phyloP scores from a whole-genome alignment of 2,888 invertebrate genomes.

The Torymus tubicola region DNA sequence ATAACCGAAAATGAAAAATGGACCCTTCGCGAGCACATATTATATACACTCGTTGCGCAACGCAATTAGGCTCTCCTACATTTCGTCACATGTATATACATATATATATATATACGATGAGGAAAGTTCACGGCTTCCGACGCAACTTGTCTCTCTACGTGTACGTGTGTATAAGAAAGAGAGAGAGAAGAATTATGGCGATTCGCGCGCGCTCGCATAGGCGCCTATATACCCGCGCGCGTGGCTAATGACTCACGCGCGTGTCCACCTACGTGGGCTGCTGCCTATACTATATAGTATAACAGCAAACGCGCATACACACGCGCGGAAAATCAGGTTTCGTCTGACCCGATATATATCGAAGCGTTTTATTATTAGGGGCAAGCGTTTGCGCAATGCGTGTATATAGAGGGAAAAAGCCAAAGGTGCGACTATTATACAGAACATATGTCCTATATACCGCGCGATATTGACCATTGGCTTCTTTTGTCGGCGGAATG shows the following conservation, averaged over 20 bases:
- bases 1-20: constrained; percentile 38
- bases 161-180: background rate
- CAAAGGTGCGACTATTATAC: too few relatives aligned
- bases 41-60: too few relatives aligned
- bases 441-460: too few relatives aligned
- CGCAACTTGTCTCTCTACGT: background rate
- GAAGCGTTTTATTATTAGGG: background rate
- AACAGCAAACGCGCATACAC: too few relatives aligned
- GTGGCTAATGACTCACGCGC: constrained; percentile 32
- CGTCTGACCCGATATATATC: background rate
- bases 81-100: too few relatives aligned
- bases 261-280: constrained; percentile 28
- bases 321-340: constrained; percentile 42
- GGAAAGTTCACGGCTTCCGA: constrained; percentile 3
- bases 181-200: constrained; percentile 18
- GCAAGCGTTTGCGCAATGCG: too few relatives aligned
- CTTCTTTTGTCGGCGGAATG: too few relatives aligned
- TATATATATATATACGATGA: background rate
- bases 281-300: background rate
- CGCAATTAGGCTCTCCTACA: too few relatives aligned
- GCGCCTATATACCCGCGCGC: background rate
- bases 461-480: too few relatives aligned
- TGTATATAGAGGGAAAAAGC: too few relatives aligned
- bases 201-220: constrained; percentile 22
- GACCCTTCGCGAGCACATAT: constrained; percentile 11